Evolutionary conservation across 2,113 vertebrate species (phyloP), one percentile per base, ranked within the genome.

Genomic region (Columba janthina): DNA sequence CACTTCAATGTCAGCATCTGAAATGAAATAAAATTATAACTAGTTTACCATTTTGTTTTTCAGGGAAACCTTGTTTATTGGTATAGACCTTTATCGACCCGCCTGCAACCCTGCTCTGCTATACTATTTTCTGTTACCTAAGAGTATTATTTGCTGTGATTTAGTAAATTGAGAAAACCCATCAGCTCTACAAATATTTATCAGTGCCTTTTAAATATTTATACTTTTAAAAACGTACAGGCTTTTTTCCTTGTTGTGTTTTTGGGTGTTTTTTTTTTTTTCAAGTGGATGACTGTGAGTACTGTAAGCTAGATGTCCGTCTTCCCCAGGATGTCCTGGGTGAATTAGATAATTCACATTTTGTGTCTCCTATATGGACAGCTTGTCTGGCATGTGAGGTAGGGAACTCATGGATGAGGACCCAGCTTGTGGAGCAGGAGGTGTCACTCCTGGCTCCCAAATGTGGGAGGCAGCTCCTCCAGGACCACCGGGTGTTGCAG

Each of bases 371-470:
- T 36, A 5, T 9, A 15, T 21, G 46, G 38, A 46, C 61, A 56
- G 46, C 25, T 72, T 65, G 3, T 42, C 11, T 1, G 1, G 12
- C 8, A 13, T 0, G 0, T 34, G 40, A 29, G 26, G 38, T 1
- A 1, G 42, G 54, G 50, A 56, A 22, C 5, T 8, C 0, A 0
- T 7, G 38, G 65, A 6, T 38, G 65, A 66, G n/a, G 31, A 44
- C 17, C 15, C 60, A 36, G 11, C 11, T 44, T 60, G 46, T 0
- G 6, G 81, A 76, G 54, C 81, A 54, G 29, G 20, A 15, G 21
- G 4, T 36, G 34, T 4, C 2, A 13, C 19, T 34, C 67, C 42
- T 21, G 31, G 19, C 13, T 73, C 32, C 61, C 1, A 0, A 15
- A 21, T 3, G 14, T 25, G 26, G 46, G 48, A 60, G 9, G 57